A percentile compares a stretch with the other conserved stretches of the same genome.
These are phyloP conservation scores for Sturmia bella DNA, from an alignment of 2,888 invertebrate genomes.

Conservation along the genomic window DNA sequence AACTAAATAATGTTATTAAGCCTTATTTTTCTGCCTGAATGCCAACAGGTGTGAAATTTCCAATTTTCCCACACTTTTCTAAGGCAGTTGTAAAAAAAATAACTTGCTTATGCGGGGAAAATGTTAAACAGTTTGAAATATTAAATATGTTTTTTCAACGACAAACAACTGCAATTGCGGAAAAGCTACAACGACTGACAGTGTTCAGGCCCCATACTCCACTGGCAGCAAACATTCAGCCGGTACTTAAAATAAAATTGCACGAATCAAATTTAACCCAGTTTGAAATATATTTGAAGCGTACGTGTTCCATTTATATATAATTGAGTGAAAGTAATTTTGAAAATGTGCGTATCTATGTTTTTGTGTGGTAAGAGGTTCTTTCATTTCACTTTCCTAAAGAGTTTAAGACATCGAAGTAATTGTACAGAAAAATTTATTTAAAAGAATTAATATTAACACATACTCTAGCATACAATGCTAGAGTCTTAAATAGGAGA, in stretches of 20 bases:
- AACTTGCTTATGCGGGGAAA: slow-evolving; percentile 2
- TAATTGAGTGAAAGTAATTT: not conserved
- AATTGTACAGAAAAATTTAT: too few species aligned
- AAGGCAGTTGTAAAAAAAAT: slow-evolving; percentile 39
- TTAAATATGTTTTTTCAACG: slow-evolving; percentile 31
- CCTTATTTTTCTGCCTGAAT: slow-evolving; percentile 45
- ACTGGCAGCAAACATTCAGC: not conserved
- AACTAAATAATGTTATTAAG: slow-evolving; percentile 24
- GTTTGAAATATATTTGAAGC: slow-evolving; percentile 51
- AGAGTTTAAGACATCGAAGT: too few species aligned
- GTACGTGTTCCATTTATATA: not conserved
- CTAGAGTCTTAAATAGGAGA: too few species aligned
- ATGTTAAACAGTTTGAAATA: slow-evolving; percentile 9
- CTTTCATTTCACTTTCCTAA: too few species aligned
- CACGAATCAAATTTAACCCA: slow-evolving; percentile 45
- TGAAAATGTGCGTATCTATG: too few species aligned
- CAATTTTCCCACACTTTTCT: slow-evolving; percentile 41
- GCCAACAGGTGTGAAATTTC: slow-evolving; percentile 54
- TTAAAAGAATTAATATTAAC: too few species aligned
- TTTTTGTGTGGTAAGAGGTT: too few species aligned
- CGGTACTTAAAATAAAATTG: slow-evolving; percentile 12
- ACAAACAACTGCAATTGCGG: slow-evolving; percentile 31
- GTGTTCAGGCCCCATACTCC: not conserved
- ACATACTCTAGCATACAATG: too few species aligned
- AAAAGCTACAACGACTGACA: not conserved